Conservation (phyloP, 2,797 vertebrate species). For the Oryzias dopingdopingensis region DNA sequence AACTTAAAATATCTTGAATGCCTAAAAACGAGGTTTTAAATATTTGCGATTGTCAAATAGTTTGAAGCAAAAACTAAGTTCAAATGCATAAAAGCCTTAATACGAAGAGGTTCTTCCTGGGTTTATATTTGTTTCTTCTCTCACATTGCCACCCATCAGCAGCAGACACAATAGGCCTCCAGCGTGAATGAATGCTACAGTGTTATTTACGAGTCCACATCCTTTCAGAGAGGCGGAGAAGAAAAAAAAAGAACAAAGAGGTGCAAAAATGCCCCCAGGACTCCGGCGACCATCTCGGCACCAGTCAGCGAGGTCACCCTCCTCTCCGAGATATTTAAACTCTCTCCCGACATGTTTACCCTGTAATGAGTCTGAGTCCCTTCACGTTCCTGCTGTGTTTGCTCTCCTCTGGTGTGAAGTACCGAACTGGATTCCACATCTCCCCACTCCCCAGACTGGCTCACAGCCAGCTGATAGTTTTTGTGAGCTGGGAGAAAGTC, state of each 20-base stretch:
- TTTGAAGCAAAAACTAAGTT: too few relatives aligned
- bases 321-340: constrained; percentile 37
- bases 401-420: constrained; percentile 60
- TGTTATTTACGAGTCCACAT: constrained; percentile 72
- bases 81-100: constrained; percentile 29
- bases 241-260: constrained; percentile 46
- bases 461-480: constrained; percentile 46
- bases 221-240: constrained; percentile 45
- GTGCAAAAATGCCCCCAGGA: constrained; percentile 54
- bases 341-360: constrained; percentile 54
- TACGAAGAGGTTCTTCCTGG: constrained; percentile 53
- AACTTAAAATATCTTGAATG: too few relatives aligned
- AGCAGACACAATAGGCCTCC: constrained; percentile 68
- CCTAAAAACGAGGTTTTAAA: too few relatives aligned
- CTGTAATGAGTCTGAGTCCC: constrained; percentile 27
- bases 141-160: constrained; percentile 74
- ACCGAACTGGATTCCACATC: constrained; percentile 64
- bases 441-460: constrained; percentile 44
- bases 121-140: constrained; percentile 67
- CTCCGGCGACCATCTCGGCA: constrained; percentile 47
- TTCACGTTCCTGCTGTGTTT: constrained; percentile 52
- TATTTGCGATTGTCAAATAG: too few relatives aligned
- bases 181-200: constrained; percentile 63
- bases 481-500: constrained; percentile 41
- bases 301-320: constrained; percentile 60